These are phyloP conservation scores for Bugula neritina DNA, from an alignment of 2,888 invertebrate genomes.

Conservation along the genomic window DNA sequence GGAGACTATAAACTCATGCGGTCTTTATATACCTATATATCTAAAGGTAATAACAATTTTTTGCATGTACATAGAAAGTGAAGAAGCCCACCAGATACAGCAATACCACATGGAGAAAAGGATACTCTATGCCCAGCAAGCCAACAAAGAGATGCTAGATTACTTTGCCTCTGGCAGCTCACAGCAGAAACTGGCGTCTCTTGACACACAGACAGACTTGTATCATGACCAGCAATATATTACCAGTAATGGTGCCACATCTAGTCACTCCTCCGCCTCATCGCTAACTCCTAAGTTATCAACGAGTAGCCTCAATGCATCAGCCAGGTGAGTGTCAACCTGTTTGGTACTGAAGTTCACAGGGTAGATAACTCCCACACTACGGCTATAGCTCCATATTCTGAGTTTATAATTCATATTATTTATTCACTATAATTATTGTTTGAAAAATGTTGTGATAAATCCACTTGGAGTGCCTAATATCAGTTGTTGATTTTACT, in stretches of 20 bases:
- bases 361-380: too few relatives aligned
- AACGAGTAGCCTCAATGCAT: not conserved
- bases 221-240: not conserved
- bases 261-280: not conserved
- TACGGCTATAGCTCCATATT: too few relatives aligned
- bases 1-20: too few relatives aligned
- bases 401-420: too few relatives aligned
- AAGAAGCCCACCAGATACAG: conserved; percentile 29
- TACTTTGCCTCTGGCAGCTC: not conserved
- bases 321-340: conserved; percentile 13
- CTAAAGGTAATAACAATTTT: too few relatives aligned
- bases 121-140: conserved; percentile 31
- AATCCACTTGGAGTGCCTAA: too few relatives aligned
- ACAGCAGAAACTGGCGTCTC: not conserved
- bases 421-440: too few relatives aligned
- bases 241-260: not conserved
- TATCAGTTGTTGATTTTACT: too few relatives aligned
- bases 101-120: conserved; percentile 32
- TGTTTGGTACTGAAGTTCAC: too few relatives aligned
- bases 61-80: too few relatives aligned
- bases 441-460: too few relatives aligned
- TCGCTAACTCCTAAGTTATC: not conserved
- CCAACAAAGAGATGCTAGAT: conserved; percentile 8
- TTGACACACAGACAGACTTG: not conserved
- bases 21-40: too few relatives aligned